A percentile compares a stretch with the other conserved stretches of the same genome.
phyloP scores from a whole-genome alignment of 2,797 vertebrate genomes.

The Pipistrellus kuhlii region DNA sequence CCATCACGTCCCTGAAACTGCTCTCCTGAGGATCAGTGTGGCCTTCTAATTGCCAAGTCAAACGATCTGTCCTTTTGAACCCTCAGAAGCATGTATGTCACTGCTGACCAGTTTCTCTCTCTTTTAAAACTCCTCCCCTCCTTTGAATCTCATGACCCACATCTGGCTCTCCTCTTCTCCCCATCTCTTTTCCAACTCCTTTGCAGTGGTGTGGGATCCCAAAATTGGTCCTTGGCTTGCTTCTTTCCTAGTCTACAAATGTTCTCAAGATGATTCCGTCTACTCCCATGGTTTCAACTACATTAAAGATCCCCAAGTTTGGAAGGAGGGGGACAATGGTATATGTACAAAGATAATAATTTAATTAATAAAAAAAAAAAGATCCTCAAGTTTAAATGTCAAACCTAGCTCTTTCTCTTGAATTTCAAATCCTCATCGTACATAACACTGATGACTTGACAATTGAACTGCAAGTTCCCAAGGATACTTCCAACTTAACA shows the following conservation, averaged over 20 bases:
- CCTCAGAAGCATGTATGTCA: background rate
- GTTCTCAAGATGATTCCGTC: background rate
- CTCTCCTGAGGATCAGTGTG: background rate
- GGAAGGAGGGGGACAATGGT: too few species aligned
- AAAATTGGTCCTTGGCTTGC: background rate
- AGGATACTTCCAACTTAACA: background rate
- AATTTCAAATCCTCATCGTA: background rate
- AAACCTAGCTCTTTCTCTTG: background rate
- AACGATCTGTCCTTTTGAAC: background rate
- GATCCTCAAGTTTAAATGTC: background rate
- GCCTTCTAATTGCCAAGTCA: background rate
- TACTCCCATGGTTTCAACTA: background rate
- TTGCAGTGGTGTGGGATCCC: background rate
- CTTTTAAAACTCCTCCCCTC: background rate
- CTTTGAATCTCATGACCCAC: background rate
- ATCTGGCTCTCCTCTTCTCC: background rate
- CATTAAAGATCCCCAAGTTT: background rate
- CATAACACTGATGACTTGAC: background rate
- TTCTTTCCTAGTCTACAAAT: background rate
- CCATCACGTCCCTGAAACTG: background rate
- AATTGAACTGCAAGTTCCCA: background rate
- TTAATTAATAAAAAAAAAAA: too few species aligned
- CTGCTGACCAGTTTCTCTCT: background rate
- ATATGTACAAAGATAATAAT: too few species aligned
- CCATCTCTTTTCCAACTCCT: background rate